A percentile compares a stretch with the other conserved stretches of the same genome.
Evolutionary conservation across 2,113 vertebrate species (phyloP).

Genomic region (Nyctibius bracteatus): DNA sequence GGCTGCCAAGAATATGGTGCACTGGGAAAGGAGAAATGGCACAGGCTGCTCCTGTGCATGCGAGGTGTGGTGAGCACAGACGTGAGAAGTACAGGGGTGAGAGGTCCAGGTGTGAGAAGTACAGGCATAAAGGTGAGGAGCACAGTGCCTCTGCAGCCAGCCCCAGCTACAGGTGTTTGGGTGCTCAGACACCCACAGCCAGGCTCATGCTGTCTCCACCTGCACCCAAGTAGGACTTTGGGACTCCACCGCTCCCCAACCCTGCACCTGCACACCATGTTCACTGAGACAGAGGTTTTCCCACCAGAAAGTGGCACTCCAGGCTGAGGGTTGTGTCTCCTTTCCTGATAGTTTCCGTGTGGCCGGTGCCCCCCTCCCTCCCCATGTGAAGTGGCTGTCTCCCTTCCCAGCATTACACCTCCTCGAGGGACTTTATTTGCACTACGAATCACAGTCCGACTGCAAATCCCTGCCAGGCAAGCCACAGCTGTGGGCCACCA

Average conservation of each 20-base stretch:
- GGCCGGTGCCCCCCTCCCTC: neutral
- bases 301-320: accelerated
- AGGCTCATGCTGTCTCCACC: neutral
- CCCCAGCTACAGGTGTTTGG: accelerated
- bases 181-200: accelerated
- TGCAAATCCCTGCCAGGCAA: accelerated
- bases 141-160: accelerated
- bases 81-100: neutral
- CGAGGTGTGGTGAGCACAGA: neutral
- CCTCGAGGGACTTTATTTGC: neutral
- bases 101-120: accelerated
- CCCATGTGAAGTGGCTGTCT: too few relatives aligned
- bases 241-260: neutral
- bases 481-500: neutral
- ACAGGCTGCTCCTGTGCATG: accelerated
- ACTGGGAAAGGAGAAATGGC: neutral
- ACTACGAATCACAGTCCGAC: accelerated
- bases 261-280: accelerated
- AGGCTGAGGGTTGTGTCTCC: neutral
- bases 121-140: accelerated
- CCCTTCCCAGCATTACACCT: accelerated
- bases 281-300: neutral
- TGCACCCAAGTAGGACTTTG: neutral
- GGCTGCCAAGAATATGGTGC: accelerated
- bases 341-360: neutral